Percentiles rank a stretch among this genome's conserved stretches.
Conservation (phyloP, 2,888 invertebrate species). For the Chouioia cunea region DNA sequence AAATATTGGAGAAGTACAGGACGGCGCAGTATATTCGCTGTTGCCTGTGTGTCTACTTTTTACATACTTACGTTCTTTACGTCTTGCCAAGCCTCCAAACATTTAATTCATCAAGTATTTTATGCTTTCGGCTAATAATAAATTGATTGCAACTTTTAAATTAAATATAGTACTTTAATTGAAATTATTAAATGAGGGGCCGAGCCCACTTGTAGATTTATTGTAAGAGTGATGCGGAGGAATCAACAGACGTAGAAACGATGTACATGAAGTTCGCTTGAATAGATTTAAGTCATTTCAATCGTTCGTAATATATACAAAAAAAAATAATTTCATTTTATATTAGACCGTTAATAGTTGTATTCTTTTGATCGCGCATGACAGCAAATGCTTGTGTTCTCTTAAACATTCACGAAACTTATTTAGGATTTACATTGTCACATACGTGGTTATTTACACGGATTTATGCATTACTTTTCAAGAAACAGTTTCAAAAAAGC, state of each 20-base stretch:
- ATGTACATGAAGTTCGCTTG: slow-evolving; percentile 28
- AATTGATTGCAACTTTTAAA: slow-evolving; percentile 43
- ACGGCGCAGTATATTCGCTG: slow-evolving; percentile 50
- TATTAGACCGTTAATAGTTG: slow-evolving; percentile 26
- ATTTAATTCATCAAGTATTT: slow-evolving; percentile 62
- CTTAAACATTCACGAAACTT: slow-evolving; percentile 23
- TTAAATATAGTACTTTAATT: slow-evolving; percentile 45
- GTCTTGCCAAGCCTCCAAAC: slow-evolving; percentile 63
- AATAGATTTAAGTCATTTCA: slow-evolving; percentile 40
- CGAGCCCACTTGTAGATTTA: slow-evolving; percentile 43
- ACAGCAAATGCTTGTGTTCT: slow-evolving; percentile 17
- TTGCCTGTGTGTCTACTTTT: slow-evolving; percentile 58
- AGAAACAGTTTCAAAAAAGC: slow-evolving; percentile 20
- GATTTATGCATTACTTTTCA: slow-evolving; percentile 26
- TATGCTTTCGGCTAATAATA: slow-evolving; percentile 57
- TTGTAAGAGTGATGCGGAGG: slow-evolving; percentile 27
- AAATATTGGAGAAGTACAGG: slow-evolving; percentile 53
- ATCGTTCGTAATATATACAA: slow-evolving; percentile 32
- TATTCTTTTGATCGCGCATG: slow-evolving; percentile 16
- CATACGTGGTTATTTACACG: slow-evolving; percentile 1
- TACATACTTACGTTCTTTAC: slow-evolving; percentile 63
- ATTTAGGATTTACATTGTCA: slow-evolving; percentile 38
- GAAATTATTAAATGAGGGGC: slow-evolving; percentile 38
- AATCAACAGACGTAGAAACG: slow-evolving; percentile 29
- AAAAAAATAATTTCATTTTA: slow-evolving; percentile 33